Evolutionary conservation across 2,113 vertebrate species (phyloP).

Genomic region (Symphodus melops): DNA sequence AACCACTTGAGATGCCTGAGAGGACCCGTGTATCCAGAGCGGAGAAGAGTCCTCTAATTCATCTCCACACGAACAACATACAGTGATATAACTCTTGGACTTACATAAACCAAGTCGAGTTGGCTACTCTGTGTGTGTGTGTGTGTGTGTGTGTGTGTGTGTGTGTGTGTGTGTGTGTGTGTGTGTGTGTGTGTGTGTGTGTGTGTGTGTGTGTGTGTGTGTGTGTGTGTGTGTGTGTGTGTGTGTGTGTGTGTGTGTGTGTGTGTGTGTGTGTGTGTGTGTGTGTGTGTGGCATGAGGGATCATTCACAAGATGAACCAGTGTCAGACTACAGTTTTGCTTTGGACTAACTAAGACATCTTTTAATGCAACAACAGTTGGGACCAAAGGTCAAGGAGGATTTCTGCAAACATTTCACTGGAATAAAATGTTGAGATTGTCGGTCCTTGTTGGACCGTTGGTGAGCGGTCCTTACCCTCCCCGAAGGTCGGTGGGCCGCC

Average conservation of each 20-base stretch:
- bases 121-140: background rate
- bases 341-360: too few species aligned
- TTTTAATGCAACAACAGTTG: too few species aligned
- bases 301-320: too few species aligned
- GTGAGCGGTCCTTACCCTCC: too few species aligned
- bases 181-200: background rate
- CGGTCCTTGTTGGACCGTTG: too few species aligned
- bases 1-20: constrained; percentile 4
- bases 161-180: too few species aligned
- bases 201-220: background rate
- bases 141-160: background rate
- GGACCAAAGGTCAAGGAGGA: too few species aligned
- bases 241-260: background rate
- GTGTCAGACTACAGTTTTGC: too few species aligned
- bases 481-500: too few species aligned
- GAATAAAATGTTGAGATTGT: too few species aligned
- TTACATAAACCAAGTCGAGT: background rate
- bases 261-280: too few species aligned
- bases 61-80: constrained; percentile 2
- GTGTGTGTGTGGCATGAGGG: background rate
- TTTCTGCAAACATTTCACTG: background rate
- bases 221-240: background rate
- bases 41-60: background rate
- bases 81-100: background rate
- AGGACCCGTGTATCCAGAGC: background rate